phyloP scores from a whole-genome alignment of 2,888 invertebrate genomes.

The Trisateles emortualis region DNA sequence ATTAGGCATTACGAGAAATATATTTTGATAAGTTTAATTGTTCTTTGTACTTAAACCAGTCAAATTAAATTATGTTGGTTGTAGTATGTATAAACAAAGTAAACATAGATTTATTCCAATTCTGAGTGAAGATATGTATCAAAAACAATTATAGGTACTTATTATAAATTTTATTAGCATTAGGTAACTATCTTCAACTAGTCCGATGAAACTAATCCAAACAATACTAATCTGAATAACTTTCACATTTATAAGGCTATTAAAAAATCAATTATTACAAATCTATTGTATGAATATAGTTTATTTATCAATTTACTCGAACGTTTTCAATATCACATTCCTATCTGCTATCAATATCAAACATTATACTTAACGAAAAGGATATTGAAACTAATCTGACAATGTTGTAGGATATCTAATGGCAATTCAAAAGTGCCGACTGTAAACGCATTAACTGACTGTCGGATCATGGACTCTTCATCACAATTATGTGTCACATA shows the following conservation, averaged over 20 bases:
- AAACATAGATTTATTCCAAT: slow-evolving; percentile 1
- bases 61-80: slow-evolving; percentile 26
- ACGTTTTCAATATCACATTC: not conserved
- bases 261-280: no score
- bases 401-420: slow-evolving; percentile 59
- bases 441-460: slow-evolving; percentile 72
- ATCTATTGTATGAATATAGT: not conserved
- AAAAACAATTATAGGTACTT: no score
- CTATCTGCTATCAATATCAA: slow-evolving; percentile 5
- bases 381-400: slow-evolving; percentile 61
- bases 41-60: slow-evolving; percentile 32
- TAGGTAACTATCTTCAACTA: not conserved
- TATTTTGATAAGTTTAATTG: slow-evolving; percentile 43
- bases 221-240: not conserved
- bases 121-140: not conserved
- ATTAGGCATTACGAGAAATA: slow-evolving; percentile 37
- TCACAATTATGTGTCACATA: slow-evolving; percentile 61
- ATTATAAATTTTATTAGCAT: slow-evolving; percentile 22
- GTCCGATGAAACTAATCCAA: not conserved
- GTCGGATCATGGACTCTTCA: slow-evolving; percentile 64
- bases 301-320: not conserved
- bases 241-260: no score
- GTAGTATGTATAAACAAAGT: not conserved
- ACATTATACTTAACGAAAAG: slow-evolving; percentile 24
- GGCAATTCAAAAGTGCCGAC: slow-evolving; percentile 75